Base-by-base conservation (phyloP, 2,113 vertebrate species). In the Connochaetes taurinus region DNA sequence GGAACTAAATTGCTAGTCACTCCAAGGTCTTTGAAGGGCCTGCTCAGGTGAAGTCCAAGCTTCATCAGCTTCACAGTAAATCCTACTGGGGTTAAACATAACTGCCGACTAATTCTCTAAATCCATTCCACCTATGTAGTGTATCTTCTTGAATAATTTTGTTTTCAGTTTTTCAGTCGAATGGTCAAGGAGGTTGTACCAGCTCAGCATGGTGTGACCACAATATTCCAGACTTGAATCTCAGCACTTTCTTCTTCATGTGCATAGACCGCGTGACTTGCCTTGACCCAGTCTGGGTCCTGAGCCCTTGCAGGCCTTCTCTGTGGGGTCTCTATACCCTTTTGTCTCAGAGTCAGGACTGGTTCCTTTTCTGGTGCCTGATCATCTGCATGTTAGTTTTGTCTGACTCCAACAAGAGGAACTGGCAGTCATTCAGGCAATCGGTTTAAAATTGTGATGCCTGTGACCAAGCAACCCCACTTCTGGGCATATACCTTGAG, bases 241-340 rank as follows among this genome's bases (percentile, higher is more conserved):
- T 60, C 12, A 11, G 40, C 91, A 86, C 55, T 36, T 67, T 53
- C 19, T 31, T 29, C n/a, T 78, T 15, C 2, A 1, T 33, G 14
- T 19, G 15, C 6, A 1, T 31, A 2, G 23, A 21, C 3, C 14
- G 2, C 17, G 8, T 3, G 21, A 6, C 17, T 10, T 10, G 21
- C 31, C 57, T 53, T 62, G 64, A 58, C 23, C 25, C 9, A 71
- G 23, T 23, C 0, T 27, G 50, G 36, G 3, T 45, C 1, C 14
- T 36, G 13, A 2, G 11, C n/a, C 9, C 21, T 15, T 3, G 82
- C 23, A 7, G 7, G 40, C 17, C 16, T n/a, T 7, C 12, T 57
- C 8, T 88, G 40, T 7, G 14, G 52, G 45, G 19, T 50, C 6
- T 64, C n/a, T n/a, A 50, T 78, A 19, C 15, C 2, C 31, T 64